Conservation (phyloP, 2,113 vertebrate species). For the Semnornis frantzii region DNA sequence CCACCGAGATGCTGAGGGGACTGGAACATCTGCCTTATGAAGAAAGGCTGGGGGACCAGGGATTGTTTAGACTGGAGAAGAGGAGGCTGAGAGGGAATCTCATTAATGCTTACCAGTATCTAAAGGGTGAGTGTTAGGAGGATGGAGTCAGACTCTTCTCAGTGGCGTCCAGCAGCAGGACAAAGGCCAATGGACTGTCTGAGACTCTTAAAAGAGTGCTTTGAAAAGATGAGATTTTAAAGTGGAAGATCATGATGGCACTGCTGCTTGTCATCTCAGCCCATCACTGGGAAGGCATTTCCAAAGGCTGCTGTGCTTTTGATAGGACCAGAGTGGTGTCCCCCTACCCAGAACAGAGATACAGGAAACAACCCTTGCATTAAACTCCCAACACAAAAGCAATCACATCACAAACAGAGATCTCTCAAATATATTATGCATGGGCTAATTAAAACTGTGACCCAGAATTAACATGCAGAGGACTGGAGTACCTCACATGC, state of each 20-base stretch:
- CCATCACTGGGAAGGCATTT: not conserved
- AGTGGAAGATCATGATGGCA: not conserved
- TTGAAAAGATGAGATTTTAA: not conserved
- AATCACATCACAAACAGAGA: constrained; percentile 31
- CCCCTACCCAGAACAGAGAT: not conserved
- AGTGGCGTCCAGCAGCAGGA: too few relatives aligned
- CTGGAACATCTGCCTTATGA: too few relatives aligned
- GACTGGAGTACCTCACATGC: constrained; percentile 7
- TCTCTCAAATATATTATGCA: constrained; percentile 53
- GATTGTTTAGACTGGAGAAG: too few relatives aligned
- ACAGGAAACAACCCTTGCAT: not conserved
- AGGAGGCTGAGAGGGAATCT: too few relatives aligned
- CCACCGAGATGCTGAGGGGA: too few relatives aligned
- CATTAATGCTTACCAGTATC: too few relatives aligned
- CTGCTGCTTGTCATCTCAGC: not conserved
- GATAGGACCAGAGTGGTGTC: constrained; percentile 1
- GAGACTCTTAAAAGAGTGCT: not conserved
- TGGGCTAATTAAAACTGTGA: constrained; percentile 57
- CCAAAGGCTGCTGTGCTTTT: constrained; percentile 42
- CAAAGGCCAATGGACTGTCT: not conserved
- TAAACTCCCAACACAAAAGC: constrained; percentile 58
- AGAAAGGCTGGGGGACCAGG: too few relatives aligned
- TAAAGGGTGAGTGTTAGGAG: too few relatives aligned
- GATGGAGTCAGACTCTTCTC: too few relatives aligned
- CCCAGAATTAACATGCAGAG: constrained; percentile 35